phyloP scores from a whole-genome alignment of 2,888 invertebrate genomes.

The Meteorus colon region DNA sequence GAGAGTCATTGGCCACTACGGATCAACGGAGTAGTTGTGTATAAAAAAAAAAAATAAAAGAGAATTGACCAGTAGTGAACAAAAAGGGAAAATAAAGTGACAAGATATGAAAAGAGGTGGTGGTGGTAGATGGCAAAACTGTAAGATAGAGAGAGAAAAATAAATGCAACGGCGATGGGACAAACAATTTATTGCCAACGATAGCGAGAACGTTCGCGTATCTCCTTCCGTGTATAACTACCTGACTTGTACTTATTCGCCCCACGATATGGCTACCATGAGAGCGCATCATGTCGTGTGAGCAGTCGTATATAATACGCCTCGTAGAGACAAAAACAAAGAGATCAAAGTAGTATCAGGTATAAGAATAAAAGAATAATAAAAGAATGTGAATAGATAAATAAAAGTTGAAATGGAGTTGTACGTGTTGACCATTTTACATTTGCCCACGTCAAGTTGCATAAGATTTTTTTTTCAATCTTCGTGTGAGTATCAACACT shows the following conservation, averaged over 20 bases:
- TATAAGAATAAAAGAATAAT: slow-evolving; percentile 21
- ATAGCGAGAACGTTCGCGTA: slow-evolving; percentile 57
- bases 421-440: background rate
- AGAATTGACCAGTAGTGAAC: slow-evolving; percentile 49
- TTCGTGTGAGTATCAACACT: too few relatives aligned
- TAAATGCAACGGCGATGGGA: slow-evolving; percentile 43
- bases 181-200: slow-evolving; percentile 64
- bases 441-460: background rate
- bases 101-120: background rate
- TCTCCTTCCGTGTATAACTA: slow-evolving; percentile 62
- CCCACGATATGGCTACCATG: slow-evolving; percentile 34
- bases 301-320: slow-evolving; percentile 38
- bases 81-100: slow-evolving; percentile 50
- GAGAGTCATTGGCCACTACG: slow-evolving; percentile 27
- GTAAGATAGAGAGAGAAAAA: slow-evolving; percentile 22
- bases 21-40: background rate
- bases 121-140: slow-evolving; percentile 12
- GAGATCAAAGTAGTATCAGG: slow-evolving; percentile 24
- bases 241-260: slow-evolving; percentile 31
- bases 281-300: slow-evolving; percentile 40
- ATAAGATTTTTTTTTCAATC: too few relatives aligned
- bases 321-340: slow-evolving; percentile 40
- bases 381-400: background rate
- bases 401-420: background rate
- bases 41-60: background rate